Base-by-base conservation (phyloP, 2,797 vertebrate species). In the Falco rusticolus region DNA sequence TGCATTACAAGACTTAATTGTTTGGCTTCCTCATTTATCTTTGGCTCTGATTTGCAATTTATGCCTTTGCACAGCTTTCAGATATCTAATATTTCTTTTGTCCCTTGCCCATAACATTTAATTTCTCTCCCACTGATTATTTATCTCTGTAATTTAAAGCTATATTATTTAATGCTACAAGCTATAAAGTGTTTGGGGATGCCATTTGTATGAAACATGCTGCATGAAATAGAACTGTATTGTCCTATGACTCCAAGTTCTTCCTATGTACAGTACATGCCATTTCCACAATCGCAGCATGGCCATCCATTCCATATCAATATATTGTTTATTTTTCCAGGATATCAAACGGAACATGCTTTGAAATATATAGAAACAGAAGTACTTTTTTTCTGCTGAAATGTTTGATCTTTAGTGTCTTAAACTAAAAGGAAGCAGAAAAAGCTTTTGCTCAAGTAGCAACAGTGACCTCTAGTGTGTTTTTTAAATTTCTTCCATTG, bases 391-490 rank as follows among this genome's bases (percentile, higher is more conserved):
- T 33, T 37, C 33, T 80, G 34, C 70, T 89, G 87, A 96, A 97
- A 96, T 91, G 85, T 92, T 97, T 89, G 56, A 90, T 95, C 96
- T 96, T 96, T 20, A 87, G 51, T 57, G n/a, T 48, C 91, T 95
- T 68, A 91, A 96, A 74, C 45, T 93, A 80, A 51, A 83, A 69
- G 81, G 59, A 81, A 96, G 47, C 50, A 77, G 87, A 66, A 86
- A 75, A 89, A 94, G 68, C 92, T 93, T 97, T 96, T 93, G 97
- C 97, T 98, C 88, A 96, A 99, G 98, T 97, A 98, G 98, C 99
- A 99, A 99, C 98, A 99, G 98, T 99, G 99, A 99, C 99, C 99
- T 99, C 99, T 99, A 99, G 99, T 98, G 99, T 98, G 98, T 97
- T 98, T 98, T 98, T 97, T 39, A 75, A 74, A 95, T 89, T 93